Base-by-base conservation (phyloP, 2,888 invertebrate species). In the Drosophila demipolita region DNA sequence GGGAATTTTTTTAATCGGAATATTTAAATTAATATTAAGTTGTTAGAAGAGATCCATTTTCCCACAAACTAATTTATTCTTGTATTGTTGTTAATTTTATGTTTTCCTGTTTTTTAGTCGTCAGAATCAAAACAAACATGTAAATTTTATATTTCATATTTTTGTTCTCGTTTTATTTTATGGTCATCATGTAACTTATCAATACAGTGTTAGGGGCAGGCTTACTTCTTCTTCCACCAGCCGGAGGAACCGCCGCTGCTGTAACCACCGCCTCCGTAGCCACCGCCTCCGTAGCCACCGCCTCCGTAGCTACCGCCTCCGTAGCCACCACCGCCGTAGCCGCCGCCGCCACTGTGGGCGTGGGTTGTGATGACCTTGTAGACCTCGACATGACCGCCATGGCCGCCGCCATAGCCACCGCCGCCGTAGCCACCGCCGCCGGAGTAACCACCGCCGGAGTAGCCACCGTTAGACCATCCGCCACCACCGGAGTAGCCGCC, bases 171-270 rank as follows among this genome's bases (percentile, higher is more conserved):
- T 58, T 58, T 53, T 70, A 54, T 65, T 60, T n/a, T 71, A 68
- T 49, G 40, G 45, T 48, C 50, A 65, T 55, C 32, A 49, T 54
- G 38, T 12, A 42, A 42, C 20, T 8, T 45, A 66, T 35, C 36
- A 49, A 29, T 58, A 45, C 15, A 45, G 58, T 55, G 40, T 3
- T 11, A 54, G 32, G 6, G 65, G 48, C 60, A 40, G 29, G 72
- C n/a, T 76, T 77, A 87, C 55, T 87, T 89, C 67, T 88, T 87
- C 70, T 88, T 87, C 89, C 86, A 86, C 86, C 86, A 86, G 55
- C 85, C 85, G 65, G 84, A 87, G 57, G 61, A 52, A 23, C 63
- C 60, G 26, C 57, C 53, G 23, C 66, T 58, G 35, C 35, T 12
- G 35, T 35, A 35, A 12, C 35, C 55, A 26, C 75, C 70, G 38